A percentile compares a stretch with the other conserved stretches of the same genome.
phyloP scores from a whole-genome alignment of 2,888 invertebrate species.

The Ctena decussata region DNA sequence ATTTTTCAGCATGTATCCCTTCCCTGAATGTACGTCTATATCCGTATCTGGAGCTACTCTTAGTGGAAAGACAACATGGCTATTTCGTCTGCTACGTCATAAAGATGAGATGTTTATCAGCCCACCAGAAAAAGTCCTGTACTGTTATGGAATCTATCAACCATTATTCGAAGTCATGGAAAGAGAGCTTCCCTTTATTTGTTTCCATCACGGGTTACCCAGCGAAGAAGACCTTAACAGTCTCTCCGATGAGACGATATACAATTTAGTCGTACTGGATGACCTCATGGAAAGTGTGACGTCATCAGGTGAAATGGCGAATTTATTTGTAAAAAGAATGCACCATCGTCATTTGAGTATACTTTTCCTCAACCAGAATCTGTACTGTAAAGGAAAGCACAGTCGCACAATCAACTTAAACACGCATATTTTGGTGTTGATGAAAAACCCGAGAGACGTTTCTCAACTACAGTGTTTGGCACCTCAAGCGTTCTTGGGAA shows the following conservation, averaged over 20 bases:
- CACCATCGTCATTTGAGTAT: constrained; percentile 48
- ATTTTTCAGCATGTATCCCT: constrained; percentile 31
- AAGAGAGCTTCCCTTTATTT: constrained; percentile 38
- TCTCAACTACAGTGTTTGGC: constrained; percentile 48
- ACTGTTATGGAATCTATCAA: constrained; percentile 64
- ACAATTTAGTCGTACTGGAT: constrained; percentile 46
- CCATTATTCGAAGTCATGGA: constrained; percentile 49
- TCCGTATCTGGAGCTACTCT: constrained; percentile 49
- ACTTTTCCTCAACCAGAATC: constrained; percentile 42
- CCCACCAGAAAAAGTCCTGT: constrained; percentile 54
- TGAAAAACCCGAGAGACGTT: constrained; percentile 49
- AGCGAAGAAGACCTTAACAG: constrained; percentile 19
- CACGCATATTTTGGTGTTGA: constrained; percentile 25
- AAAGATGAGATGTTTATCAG: constrained; percentile 47
- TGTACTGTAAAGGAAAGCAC: constrained; percentile 23
- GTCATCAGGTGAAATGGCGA: constrained; percentile 52
- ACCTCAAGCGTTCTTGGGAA: constrained; percentile 48
- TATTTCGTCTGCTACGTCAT: constrained; percentile 28
- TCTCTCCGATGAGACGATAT: constrained; percentile 12
- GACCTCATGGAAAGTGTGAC: constrained; percentile 51
- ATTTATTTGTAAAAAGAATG: constrained; percentile 50
- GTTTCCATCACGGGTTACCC: constrained; percentile 52
- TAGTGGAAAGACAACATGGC: constrained; percentile 37
- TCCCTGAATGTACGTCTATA: constrained; percentile 48
- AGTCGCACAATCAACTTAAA: constrained; percentile 27